phyloP scores from a whole-genome alignment of 2,797 vertebrate species.

The Cyprinella venusta region DNA sequence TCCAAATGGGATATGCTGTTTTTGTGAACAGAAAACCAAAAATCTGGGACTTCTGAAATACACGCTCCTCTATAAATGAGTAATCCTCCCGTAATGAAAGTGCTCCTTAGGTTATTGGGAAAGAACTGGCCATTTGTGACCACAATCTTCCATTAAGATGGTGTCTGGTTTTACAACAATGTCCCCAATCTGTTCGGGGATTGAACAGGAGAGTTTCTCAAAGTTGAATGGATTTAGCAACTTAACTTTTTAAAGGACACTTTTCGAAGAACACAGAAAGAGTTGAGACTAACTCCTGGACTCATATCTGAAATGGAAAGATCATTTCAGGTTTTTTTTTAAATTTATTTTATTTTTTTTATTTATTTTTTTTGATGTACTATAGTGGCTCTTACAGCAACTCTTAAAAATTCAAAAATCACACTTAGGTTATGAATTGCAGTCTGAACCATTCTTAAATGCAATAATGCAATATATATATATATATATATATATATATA shows the following conservation, averaged over 20 bases:
- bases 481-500: too few relatives aligned
- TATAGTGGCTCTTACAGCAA: neutral
- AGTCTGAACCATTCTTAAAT: neutral
- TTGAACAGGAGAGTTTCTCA: neutral
- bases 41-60: slow-evolving; percentile 14
- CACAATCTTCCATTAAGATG: slow-evolving; percentile 28
- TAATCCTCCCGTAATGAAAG: neutral
- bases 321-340: neutral
- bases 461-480: neutral
- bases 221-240: slow-evolving; percentile 10
- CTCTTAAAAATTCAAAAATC: neutral
- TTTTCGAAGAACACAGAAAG: neutral
- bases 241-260: neutral
- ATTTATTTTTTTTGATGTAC: neutral
- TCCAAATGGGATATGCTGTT: neutral
- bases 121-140: slow-evolving; percentile 34
- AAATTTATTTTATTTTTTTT: too few relatives aligned
- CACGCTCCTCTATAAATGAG: neutral
- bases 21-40: neutral
- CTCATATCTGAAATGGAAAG: neutral
- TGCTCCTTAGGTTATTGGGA: slow-evolving; percentile 1
- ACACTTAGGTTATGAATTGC: neutral
- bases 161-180: slow-evolving; percentile 37
- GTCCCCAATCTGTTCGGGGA: slow-evolving; percentile 18
- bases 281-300: neutral